A percentile compares a stretch with the other conserved stretches of the same genome.
Evolutionary conservation across 2,888 invertebrate genomes (phyloP).

Genomic region (Pheosia tremula): DNA sequence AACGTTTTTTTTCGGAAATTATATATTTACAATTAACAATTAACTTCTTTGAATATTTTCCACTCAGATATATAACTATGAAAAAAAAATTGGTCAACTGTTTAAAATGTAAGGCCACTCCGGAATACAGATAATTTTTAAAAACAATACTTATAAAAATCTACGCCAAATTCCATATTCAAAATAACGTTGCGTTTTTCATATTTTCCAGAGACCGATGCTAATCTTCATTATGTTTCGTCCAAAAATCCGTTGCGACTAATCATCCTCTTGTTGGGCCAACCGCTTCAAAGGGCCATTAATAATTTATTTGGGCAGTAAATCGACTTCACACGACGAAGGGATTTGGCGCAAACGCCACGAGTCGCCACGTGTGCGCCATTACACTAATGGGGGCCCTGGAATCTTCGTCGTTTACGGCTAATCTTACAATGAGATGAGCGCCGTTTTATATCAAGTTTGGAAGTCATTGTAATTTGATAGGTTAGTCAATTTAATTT

Average conservation of each 20-base stretch:
- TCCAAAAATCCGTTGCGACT: conserved; percentile 68
- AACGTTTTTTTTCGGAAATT: too few relatives aligned
- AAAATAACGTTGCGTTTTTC: neutral
- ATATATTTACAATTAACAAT: too few relatives aligned
- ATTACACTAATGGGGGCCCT: conserved; percentile 77
- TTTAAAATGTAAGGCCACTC: too few relatives aligned
- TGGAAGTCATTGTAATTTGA: neutral
- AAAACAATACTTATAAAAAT: too few relatives aligned
- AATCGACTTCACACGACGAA: conserved; percentile 79
- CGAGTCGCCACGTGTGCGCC: conserved; percentile 73
- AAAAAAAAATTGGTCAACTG: too few relatives aligned
- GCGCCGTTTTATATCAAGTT: conserved; percentile 1
- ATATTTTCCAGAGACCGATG: neutral
- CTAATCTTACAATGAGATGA: conserved; percentile 29
- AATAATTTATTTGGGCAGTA: conserved; percentile 80
- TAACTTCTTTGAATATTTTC: too few relatives aligned
- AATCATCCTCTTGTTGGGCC: conserved; percentile 68
- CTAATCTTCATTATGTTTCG: conserved; percentile 20
- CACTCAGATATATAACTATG: too few relatives aligned
- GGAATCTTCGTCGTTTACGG: conserved; percentile 64
- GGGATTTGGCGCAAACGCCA: conserved; percentile 68
- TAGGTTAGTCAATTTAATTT: too few relatives aligned
- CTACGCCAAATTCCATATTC: neutral
- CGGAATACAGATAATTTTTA: too few relatives aligned
- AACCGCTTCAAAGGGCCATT: conserved; percentile 74